Percentiles rank a stretch among this genome's conserved stretches.
phyloP scores from a whole-genome alignment of 2,113 vertebrate species.

The Aptenodytes patagonicus region DNA sequence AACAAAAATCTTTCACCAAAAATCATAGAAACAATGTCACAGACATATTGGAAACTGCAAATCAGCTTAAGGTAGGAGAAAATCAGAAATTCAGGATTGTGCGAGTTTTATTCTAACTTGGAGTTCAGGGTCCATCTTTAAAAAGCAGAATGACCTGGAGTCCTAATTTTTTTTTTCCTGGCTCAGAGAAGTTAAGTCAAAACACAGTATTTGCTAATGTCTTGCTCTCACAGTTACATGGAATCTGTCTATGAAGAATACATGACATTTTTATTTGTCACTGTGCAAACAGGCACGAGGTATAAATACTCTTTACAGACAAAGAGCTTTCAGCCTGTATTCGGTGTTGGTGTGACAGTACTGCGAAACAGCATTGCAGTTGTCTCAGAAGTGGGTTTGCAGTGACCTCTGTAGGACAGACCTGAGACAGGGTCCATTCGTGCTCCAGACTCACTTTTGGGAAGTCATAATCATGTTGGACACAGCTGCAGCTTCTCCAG shows the following conservation, averaged over 20 bases:
- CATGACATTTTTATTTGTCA: not conserved
- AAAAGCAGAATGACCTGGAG: not conserved
- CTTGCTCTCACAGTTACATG: not conserved
- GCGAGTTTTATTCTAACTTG: not conserved
- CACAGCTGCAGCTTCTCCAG: not conserved
- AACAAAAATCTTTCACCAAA: not conserved
- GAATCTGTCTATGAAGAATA: not conserved
- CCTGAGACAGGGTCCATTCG: not conserved
- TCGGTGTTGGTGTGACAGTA: not conserved
- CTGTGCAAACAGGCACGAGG: not conserved
- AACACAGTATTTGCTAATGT: not conserved
- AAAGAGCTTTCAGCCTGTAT: not conserved
- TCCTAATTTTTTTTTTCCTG: not conserved
- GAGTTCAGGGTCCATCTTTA: not conserved
- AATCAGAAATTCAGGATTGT: not conserved
- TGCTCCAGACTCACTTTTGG: not conserved
- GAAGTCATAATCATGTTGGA: not conserved
- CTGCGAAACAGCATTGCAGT: fast-evolving
- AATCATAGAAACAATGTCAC: not conserved
- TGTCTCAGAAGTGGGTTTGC: not conserved
- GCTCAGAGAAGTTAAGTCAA: not conserved
- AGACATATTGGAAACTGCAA: not conserved
- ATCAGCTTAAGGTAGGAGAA: not conserved
- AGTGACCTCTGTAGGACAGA: slow-evolving; percentile 57
- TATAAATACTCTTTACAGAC: not conserved